Base-by-base conservation (phyloP, 2,888 invertebrate species). In the Agelastica alni region DNA sequence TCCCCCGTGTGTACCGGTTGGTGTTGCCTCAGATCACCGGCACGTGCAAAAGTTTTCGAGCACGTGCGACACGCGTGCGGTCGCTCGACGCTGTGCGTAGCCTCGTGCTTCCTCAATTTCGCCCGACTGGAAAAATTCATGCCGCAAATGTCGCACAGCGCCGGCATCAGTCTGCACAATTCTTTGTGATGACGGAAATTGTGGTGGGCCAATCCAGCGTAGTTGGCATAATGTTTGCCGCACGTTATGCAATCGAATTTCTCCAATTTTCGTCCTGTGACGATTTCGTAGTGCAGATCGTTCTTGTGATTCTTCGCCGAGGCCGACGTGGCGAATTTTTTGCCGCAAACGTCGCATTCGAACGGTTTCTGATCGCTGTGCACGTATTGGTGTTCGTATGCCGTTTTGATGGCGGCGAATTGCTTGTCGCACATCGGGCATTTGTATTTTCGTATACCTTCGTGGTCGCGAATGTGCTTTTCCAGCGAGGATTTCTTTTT, bases 341-440 rank as follows among this genome's bases (percentile, higher is more conserved):
- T 80, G 55, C 78, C 77, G 61, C 81, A 81, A 7, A 79, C 77
- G 57, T 80, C 80, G 67, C 81, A 81, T 59, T 79, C 78, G 67
- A 81, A 81, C 31, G 79, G 79, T 58, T 62, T 66, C 53, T 82
- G 81, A 0, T 82, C 82, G 0, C 79, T 80, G 56, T 83, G 83
- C 51, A 70, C 71, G 51, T 73, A 70, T 57, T 73, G 73, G 59
- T 75, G 75, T 41, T 75, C 75, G 9, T 78, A 76, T 17, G 82
- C 80, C 66, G 80, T 80, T 30, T 79, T 79, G 51, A 78, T 77
- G 20, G 78, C 53, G 0, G 73, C 61, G 46, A 69, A 69, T 13
- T 62, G 63, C 45, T 68, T 69, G 6, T 56, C 42, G 49, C 70
- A 70, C 6, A 62, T 55, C n/a, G 58, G 59, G 36, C 67, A 67